Conservation (phyloP, 2,797 vertebrate genomes). For the Falco cherrug region DNA sequence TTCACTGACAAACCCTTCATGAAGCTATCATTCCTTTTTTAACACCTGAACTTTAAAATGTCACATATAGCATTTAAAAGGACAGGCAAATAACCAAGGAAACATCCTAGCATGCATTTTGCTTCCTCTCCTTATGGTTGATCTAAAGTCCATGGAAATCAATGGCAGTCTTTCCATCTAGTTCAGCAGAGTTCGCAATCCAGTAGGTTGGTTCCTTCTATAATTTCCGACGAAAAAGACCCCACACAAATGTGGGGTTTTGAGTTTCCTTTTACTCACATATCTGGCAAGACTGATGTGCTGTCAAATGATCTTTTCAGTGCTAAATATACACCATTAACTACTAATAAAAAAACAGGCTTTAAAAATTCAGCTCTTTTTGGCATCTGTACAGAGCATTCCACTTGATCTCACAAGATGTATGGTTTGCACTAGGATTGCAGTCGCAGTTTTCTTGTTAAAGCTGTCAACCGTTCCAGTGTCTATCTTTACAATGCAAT, state of each 20-base stretch:
- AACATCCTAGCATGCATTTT: constrained; percentile 63
- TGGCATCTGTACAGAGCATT: constrained; percentile 67
- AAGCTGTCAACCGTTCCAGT: constrained; percentile 52
- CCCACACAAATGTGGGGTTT: not conserved
- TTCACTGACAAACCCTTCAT: constrained; percentile 73
- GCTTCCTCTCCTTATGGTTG: constrained; percentile 45
- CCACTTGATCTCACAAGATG: constrained; percentile 66
- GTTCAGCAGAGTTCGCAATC: constrained; percentile 27
- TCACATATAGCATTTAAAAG: constrained; percentile 71
- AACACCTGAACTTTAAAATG: constrained; percentile 75
- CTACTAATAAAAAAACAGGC: constrained; percentile 56
- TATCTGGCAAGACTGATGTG: constrained; percentile 54
- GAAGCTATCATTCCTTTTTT: constrained; percentile 71
- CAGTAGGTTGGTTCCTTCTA: not conserved
- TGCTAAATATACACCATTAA: constrained; percentile 66
- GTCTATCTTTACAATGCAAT: constrained; percentile 66
- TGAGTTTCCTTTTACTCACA: constrained; percentile 19
- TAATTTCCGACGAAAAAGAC: constrained; percentile 41
- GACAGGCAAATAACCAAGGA: constrained; percentile 73
- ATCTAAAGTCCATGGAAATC: constrained; percentile 53
- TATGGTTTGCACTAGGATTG: constrained; percentile 63
- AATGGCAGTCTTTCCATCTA: constrained; percentile 30
- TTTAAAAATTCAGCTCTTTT: constrained; percentile 57
- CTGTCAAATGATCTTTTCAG: constrained; percentile 64
- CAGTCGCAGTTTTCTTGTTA: constrained; percentile 67